Evolutionary conservation across 2,888 invertebrate species (phyloP).

Genomic region (Alentia gelatinosa): DNA sequence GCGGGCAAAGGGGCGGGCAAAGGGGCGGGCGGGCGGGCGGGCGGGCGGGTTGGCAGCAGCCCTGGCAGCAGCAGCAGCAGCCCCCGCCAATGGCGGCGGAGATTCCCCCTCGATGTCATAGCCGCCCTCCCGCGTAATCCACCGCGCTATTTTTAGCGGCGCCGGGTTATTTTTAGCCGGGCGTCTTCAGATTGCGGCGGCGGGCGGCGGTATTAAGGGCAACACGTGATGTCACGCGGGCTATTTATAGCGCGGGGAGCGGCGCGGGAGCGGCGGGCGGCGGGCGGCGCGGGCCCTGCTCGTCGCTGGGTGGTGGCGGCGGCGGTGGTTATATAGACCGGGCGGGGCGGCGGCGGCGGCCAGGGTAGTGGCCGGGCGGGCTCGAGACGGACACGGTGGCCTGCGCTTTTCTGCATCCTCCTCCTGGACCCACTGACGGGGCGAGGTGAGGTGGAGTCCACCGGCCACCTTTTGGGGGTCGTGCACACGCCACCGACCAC

Average conservation of each 20-base stretch:
- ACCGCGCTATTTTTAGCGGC: conserved; percentile 9
- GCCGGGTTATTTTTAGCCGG: conserved; percentile 15
- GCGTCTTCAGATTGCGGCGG: background rate
- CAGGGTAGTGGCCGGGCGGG: background rate
- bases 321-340: background rate
- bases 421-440: background rate
- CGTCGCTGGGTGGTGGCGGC: background rate
- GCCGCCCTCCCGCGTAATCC: background rate
- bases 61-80: background rate
- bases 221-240: conserved; percentile 20
- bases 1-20: too few species aligned
- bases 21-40: too few species aligned
- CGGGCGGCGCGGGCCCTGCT: background rate
- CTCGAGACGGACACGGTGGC: background rate
- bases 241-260: background rate
- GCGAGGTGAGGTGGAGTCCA: background rate
- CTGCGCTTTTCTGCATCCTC: background rate
- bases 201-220: background rate
- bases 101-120: conserved; percentile 46
- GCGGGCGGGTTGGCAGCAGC: too few species aligned
- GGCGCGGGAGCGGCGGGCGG: background rate
- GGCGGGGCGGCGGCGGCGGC: background rate
- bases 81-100: conserved; percentile 2
- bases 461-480: too few species aligned
- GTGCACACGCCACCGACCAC: too few species aligned